Conservation (phyloP, 2,888 invertebrate genomes). For the Hoplodrina blanda region DNA sequence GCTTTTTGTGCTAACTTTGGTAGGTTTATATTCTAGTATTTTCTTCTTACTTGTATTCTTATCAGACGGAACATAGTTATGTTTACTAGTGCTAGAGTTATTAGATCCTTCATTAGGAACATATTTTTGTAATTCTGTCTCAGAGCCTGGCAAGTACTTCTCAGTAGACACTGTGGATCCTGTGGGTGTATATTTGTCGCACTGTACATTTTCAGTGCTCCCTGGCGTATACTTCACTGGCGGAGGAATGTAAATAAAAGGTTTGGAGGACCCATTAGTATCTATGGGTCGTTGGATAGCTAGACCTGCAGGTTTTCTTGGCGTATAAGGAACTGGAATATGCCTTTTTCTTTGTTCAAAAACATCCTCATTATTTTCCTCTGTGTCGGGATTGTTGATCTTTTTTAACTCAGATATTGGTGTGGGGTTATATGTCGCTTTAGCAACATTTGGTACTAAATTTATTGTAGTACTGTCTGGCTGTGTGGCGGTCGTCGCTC, state of each 20-base stretch:
- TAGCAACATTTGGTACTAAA: slow-evolving; percentile 79
- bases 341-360: slow-evolving; percentile 84
- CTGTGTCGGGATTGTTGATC: slow-evolving; percentile 78
- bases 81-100: slow-evolving; percentile 72
- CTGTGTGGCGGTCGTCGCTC: slow-evolving; percentile 65
- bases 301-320: slow-evolving; percentile 83
- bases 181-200: slow-evolving; percentile 85
- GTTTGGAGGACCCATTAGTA: slow-evolving; percentile 80
- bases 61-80: slow-evolving; percentile 86
- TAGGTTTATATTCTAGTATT: slow-evolving; percentile 86
- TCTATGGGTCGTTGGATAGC: slow-evolving; percentile 81
- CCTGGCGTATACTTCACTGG: slow-evolving; percentile 84
- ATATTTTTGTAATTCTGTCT: slow-evolving; percentile 81
- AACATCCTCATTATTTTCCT: slow-evolving; percentile 74
- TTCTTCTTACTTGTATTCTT: slow-evolving; percentile 81
- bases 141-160: slow-evolving; percentile 84
- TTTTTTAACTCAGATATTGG: slow-evolving; percentile 92
- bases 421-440: slow-evolving; percentile 91
- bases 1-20: slow-evolving; percentile 77
- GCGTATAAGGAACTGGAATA: slow-evolving; percentile 89
- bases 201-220: slow-evolving; percentile 74
- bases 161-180: slow-evolving; percentile 80
- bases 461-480: slow-evolving; percentile 63
- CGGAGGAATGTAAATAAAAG: slow-evolving; percentile 85
- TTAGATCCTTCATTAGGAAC: slow-evolving; percentile 76